These are phyloP conservation scores for Acholoe squamosa DNA, from an alignment of 2,888 invertebrate genomes.

Conservation along the genomic window DNA sequence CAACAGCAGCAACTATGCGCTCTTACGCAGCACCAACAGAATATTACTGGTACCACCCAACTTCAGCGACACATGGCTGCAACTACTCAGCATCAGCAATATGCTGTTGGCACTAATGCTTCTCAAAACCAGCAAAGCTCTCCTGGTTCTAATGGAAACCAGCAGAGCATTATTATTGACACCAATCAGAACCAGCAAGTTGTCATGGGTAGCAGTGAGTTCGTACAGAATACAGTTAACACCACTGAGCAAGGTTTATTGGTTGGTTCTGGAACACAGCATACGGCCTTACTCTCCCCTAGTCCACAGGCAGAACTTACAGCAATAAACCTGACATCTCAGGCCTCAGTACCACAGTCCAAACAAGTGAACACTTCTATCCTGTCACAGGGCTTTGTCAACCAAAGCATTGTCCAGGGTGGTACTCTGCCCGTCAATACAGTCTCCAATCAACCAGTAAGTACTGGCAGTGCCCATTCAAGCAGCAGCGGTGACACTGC, in stretches of 20 bases:
- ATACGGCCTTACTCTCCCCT: background rate
- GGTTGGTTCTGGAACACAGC: background rate
- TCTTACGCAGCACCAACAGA: background rate
- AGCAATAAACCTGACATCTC: constrained; percentile 11
- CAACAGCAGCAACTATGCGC: background rate
- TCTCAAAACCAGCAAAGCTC: background rate
- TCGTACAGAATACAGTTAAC: background rate
- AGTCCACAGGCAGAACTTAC: background rate
- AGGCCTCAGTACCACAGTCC: background rate
- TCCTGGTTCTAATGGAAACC: background rate
- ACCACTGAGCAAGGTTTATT: background rate
- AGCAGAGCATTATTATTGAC: background rate
- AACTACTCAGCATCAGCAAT: background rate
- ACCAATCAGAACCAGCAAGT: background rate
- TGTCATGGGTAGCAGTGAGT: background rate
- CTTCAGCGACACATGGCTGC: background rate
- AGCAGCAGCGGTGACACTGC: too few relatives aligned
- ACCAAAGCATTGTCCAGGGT: background rate
- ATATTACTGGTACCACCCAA: background rate
- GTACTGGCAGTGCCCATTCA: background rate
- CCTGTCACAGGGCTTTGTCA: background rate
- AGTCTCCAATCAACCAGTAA: background rate
- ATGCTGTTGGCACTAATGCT: background rate
- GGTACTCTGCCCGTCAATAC: background rate
- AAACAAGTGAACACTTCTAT: background rate